Evolutionary conservation across 2,888 invertebrate genomes (phyloP).

Genomic region (Barypeithes pellucidus): DNA sequence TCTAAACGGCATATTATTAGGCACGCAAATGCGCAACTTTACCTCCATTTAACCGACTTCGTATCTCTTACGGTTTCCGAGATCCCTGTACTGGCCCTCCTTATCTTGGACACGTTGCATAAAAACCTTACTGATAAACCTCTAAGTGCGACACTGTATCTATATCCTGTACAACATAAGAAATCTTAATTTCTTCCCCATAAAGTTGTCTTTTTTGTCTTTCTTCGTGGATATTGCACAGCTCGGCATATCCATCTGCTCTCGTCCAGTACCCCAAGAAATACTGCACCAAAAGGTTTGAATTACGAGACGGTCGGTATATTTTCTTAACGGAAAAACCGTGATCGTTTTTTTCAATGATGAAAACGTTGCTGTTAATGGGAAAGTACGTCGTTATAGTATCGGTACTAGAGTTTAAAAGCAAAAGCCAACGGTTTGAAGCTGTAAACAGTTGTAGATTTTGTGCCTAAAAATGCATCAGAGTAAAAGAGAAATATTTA

Average conservation of each 20-base stretch:
- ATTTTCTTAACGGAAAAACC: conserved; percentile 11
- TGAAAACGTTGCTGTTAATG: conserved; percentile 24
- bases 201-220: conserved; percentile 60
- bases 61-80: too few relatives aligned
- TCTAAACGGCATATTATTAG: too few relatives aligned
- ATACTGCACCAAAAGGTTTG: not conserved
- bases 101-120: too few relatives aligned
- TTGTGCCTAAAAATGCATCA: conserved; percentile 15
- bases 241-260: conserved; percentile 13
- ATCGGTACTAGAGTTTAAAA: not conserved
- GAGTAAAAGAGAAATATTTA: too few relatives aligned
- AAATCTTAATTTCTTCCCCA: conserved; percentile 60
- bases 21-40: too few relatives aligned
- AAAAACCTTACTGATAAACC: conserved; percentile 66
- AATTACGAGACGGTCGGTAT: conserved; percentile 18
- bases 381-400: conserved; percentile 9
- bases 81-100: too few relatives aligned
- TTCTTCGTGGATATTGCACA: not conserved
- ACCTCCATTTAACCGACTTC: too few relatives aligned
- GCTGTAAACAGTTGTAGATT: conserved; percentile 5
- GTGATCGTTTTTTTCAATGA: not conserved
- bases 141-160: conserved; percentile 69
- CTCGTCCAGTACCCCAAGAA: conserved; percentile 22
- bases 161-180: conserved; percentile 66
- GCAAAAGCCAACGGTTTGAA: conserved; percentile 5